Evolutionary conservation across 1,140 invertebrate species (phyloP).

Genomic region (Philaenus spumarius): DNA sequence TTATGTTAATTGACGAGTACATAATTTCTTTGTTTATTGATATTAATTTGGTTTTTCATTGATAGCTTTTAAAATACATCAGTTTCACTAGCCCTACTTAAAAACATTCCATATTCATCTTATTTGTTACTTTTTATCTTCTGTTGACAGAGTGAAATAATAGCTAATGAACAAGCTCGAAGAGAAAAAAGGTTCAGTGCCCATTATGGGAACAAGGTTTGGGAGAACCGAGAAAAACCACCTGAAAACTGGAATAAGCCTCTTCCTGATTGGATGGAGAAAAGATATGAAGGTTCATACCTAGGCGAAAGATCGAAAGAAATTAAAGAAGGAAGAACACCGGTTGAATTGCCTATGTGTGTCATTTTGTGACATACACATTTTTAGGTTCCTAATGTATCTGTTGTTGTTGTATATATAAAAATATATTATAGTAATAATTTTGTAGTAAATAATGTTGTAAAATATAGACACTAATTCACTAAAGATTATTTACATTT

Average conservation of each 20-base stretch:
- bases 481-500: no score
- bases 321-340: slow-evolving; percentile 40
- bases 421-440: no score
- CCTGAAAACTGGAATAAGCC: slow-evolving; percentile 71
- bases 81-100: no score
- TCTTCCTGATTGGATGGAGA: slow-evolving; percentile 63
- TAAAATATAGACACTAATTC: no score
- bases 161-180: slow-evolving; percentile 62
- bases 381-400: background rate
- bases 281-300: slow-evolving; percentile 57
- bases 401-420: no score
- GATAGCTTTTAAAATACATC: background rate
- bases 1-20: background rate
- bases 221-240: slow-evolving; percentile 65
- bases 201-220: slow-evolving; percentile 67
- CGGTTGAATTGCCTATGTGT: background rate
- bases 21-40: background rate
- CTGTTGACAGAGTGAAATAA: slow-evolving; percentile 52
- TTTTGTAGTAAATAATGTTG: no score
- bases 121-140: slow-evolving; percentile 13
- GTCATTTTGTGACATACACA: background rate
- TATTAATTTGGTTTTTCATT: slow-evolving; percentile 5
- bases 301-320: slow-evolving; percentile 55
- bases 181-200: slow-evolving; percentile 51
- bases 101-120: background rate